phyloP scores from a whole-genome alignment of 2,888 invertebrate genomes.

The Nesidiocoris tenuis region DNA sequence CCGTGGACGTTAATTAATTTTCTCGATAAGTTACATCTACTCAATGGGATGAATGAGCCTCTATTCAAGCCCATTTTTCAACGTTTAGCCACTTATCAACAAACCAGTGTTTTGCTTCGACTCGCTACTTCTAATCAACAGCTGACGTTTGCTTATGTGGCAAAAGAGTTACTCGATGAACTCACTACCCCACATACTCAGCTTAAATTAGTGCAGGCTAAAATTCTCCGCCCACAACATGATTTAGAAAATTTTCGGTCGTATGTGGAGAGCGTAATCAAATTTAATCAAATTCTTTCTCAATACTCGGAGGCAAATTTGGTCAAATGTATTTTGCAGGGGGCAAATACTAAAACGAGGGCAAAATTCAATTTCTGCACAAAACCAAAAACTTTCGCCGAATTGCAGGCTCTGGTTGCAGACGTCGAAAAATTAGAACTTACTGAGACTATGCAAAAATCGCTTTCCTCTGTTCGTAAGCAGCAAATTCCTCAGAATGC shows the following conservation, averaged over 20 bases:
- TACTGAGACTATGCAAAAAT: constrained; percentile 5
- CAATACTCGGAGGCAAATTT: constrained; percentile 3
- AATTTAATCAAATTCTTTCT: constrained; percentile 1
- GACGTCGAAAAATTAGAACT: constrained; percentile 18
- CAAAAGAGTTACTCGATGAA: constrained; percentile 1
- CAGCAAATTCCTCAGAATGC: not conserved
- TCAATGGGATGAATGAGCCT: constrained; percentile 1
- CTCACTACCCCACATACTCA: too few relatives aligned
- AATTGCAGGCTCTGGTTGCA: constrained; percentile 1
- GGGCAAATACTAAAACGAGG: not conserved
- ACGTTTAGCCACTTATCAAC: not conserved
- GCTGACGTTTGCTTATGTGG: not conserved
- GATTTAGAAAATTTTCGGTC: not conserved
- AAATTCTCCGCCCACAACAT: constrained; percentile 9
- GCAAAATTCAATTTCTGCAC: constrained; percentile 5
- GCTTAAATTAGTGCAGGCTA: constrained; percentile 2
- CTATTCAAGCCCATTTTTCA: not conserved
- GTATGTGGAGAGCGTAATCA: constrained; percentile 1
- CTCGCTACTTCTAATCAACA: not conserved
- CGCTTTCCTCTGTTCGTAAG: too few relatives aligned
- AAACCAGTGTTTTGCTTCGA: not conserved
- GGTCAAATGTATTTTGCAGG: constrained; percentile 1
- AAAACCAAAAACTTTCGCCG: not conserved
- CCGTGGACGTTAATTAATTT: too few relatives aligned
- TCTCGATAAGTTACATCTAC: not conserved